Percentiles rank a stretch among this genome's conserved stretches.
These are phyloP conservation scores for Panthera uncia DNA, from an alignment of 2,113 vertebrate species.

Conservation along the genomic window DNA sequence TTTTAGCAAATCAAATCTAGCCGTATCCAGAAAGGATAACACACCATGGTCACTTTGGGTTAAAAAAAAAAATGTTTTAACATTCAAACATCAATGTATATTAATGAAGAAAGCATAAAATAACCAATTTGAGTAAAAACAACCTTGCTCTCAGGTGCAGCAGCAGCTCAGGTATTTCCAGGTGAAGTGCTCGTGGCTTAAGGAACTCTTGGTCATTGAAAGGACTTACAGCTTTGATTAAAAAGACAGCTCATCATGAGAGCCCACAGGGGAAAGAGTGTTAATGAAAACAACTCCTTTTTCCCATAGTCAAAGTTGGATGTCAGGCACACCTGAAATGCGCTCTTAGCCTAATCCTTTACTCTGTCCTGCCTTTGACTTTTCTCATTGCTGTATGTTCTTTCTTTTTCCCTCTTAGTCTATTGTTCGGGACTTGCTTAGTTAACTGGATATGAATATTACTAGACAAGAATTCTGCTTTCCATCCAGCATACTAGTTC, in stretches of 20 bases:
- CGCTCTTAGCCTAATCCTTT: slow-evolving; percentile 77
- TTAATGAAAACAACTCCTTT: slow-evolving; percentile 74
- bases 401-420: slow-evolving; percentile 44
- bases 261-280: slow-evolving; percentile 77
- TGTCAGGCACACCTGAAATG: slow-evolving; percentile 84
- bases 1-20: neutral
- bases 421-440: slow-evolving; percentile 58
- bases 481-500: slow-evolving; percentile 64
- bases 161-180: slow-evolving; percentile 83
- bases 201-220: slow-evolving; percentile 81
- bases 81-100: neutral
- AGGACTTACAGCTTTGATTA: slow-evolving; percentile 83
- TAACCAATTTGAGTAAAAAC: neutral
- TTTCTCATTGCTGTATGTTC: slow-evolving; percentile 50
- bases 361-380: slow-evolving; percentile 67
- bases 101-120: slow-evolving; percentile 91
- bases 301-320: slow-evolving; percentile 75
- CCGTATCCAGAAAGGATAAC: neutral
- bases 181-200: slow-evolving; percentile 84
- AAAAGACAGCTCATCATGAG: slow-evolving; percentile 75
- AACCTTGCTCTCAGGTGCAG: slow-evolving; percentile 73
- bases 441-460: slow-evolving; percentile 64
- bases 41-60: neutral
- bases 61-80: neutral
- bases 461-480: slow-evolving; percentile 65